These are phyloP conservation scores for Eidolon helvum DNA, from an alignment of 2,113 vertebrate genomes.

Conservation along the genomic window DNA sequence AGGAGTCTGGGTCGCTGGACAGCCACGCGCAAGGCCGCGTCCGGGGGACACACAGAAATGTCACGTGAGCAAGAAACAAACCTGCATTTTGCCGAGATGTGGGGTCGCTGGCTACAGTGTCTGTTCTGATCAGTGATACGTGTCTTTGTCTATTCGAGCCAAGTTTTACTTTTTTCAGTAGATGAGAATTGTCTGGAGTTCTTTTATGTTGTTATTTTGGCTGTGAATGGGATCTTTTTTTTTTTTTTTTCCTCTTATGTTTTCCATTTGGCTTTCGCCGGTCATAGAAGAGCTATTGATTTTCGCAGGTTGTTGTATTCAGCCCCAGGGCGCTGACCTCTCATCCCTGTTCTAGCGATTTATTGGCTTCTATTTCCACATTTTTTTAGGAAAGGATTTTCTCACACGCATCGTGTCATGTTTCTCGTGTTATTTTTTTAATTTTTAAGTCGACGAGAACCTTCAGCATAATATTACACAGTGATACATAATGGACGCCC, in stretches of 20 bases:
- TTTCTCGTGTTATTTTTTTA: not conserved
- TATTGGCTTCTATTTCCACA: not conserved
- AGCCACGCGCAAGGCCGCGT: accelerated
- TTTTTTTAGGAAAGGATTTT: not conserved
- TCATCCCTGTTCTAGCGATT: accelerated
- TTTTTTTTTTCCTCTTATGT: not conserved
- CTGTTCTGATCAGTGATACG: accelerated
- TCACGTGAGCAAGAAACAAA: accelerated
- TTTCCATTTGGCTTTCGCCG: not conserved
- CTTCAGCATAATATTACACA: accelerated
- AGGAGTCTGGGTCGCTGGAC: accelerated
- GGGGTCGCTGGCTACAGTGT: accelerated
- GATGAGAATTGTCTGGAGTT: not conserved
- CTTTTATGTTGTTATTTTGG: not conserved
- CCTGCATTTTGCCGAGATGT: accelerated
- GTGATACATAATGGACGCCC: not conserved
- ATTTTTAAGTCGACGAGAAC: not conserved
- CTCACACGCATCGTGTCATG: not conserved
- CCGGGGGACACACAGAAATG: accelerated
- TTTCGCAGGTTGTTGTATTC: not conserved
- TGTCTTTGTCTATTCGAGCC: not conserved
- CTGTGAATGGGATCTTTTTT: not conserved
- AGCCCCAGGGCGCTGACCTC: no score
- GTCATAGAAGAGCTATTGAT: not conserved
- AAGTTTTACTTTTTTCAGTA: not conserved